These are phyloP conservation scores for Pedicia rivosa DNA, from an alignment of 2,888 invertebrate species.

Conservation along the genomic window DNA sequence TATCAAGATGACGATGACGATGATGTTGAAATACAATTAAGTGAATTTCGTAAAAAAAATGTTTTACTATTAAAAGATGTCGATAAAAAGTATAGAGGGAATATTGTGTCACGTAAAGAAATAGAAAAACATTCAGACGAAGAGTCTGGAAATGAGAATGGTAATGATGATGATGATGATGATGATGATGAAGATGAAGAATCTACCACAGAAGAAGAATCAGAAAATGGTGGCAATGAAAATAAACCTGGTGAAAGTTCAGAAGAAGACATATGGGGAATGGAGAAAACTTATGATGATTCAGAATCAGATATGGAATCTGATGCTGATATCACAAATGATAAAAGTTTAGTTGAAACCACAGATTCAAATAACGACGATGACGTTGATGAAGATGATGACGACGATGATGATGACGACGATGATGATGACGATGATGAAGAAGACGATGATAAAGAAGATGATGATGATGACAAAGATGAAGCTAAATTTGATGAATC, in stretches of 20 bases:
- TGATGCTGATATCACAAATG: too few species aligned
- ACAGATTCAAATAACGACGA: constrained; percentile 3
- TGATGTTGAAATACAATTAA: constrained; percentile 32
- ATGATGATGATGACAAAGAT: constrained; percentile 18
- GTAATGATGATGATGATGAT: constrained; percentile 16
- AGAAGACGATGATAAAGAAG: constrained; percentile 12
- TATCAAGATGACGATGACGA: constrained; percentile 17
- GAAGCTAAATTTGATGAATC: neutral
- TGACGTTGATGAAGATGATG: constrained; percentile 10
- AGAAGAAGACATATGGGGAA: too few species aligned
- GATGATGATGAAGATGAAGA: constrained; percentile 18
- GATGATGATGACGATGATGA: constrained; percentile 9
- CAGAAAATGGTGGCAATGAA: constrained; percentile 15
- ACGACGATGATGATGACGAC: constrained; percentile 12
- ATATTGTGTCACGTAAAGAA: constrained; percentile 43
- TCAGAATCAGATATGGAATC: too few species aligned
- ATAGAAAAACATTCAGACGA: constrained; percentile 12
- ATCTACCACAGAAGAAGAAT: constrained; percentile 18
- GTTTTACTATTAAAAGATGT: constrained; percentile 47
- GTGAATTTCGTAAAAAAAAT: constrained; percentile 50
- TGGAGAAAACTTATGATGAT: too few species aligned
- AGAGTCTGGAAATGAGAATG: constrained; percentile 9
- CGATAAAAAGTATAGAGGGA: constrained; percentile 60
- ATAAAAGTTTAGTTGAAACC: too few species aligned
- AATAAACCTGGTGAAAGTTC: constrained; percentile 15